phyloP scores from a whole-genome alignment of 2,888 invertebrate genomes.

The Latrodectus elegans region DNA sequence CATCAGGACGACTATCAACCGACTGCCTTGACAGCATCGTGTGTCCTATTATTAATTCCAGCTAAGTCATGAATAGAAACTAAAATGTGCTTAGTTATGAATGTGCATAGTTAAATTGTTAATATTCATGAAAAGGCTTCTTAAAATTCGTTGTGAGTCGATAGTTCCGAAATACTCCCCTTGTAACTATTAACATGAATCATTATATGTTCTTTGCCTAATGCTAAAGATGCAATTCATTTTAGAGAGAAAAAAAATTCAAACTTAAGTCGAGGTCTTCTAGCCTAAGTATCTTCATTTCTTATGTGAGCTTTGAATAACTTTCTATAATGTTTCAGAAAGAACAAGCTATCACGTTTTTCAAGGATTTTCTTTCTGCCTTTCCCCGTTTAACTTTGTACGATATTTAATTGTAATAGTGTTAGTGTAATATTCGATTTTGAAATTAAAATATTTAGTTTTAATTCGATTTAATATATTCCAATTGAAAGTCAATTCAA shows the following conservation, averaged over 20 bases:
- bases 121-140: no score
- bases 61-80: no score
- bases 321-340: conserved; percentile 41
- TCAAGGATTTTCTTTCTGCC: conserved; percentile 10
- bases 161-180: background rate
- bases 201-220: conserved; percentile 44
- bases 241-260: conserved; percentile 23
- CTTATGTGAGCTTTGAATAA: conserved; percentile 34
- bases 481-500: no score
- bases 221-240: conserved; percentile 37
- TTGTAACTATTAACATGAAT: conserved; percentile 39
- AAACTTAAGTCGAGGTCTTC: conserved; percentile 31
- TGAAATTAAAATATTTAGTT: no score
- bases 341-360: conserved; percentile 41
- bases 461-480: no score
- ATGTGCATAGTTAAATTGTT: no score
- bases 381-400: conserved; percentile 11
- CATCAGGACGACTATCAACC: no score
- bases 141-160: background rate
- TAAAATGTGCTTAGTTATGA: no score
- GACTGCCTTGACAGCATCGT: no score
- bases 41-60: no score
- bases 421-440: no score
- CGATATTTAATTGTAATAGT: conserved; percentile 51
- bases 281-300: conserved; percentile 46